phyloP scores from a whole-genome alignment of 2,888 invertebrate genomes.

The Ophion slaviceki region DNA sequence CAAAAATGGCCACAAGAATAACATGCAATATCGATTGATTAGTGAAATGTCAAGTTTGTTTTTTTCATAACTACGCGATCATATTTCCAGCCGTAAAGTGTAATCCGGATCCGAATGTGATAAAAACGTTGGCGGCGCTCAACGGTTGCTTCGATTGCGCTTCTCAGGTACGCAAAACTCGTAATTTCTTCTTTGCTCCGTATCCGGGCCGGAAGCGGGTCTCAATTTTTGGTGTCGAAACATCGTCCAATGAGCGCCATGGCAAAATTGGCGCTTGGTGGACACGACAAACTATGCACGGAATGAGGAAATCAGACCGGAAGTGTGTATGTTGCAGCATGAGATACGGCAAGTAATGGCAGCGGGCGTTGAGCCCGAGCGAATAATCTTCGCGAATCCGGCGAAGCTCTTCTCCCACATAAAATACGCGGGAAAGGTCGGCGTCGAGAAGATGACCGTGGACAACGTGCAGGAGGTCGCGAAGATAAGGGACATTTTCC shows the following conservation, averaged over 20 bases:
- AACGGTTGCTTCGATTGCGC: conserved; percentile 88
- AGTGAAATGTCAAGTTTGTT: neutral
- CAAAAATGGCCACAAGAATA: too few relatives aligned
- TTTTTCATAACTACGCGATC: neutral
- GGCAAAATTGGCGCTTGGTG: neutral
- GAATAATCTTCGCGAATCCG: conserved; percentile 87
- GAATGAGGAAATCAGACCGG: too few relatives aligned
- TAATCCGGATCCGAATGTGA: conserved; percentile 84
- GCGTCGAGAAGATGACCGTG: conserved; percentile 85
- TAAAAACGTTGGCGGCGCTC: conserved; percentile 84
- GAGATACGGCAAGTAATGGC: conserved; percentile 85
- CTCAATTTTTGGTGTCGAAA: too few relatives aligned
- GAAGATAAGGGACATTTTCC: conserved; percentile 85
- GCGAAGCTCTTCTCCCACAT: conserved; percentile 85
- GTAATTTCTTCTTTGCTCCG: too few relatives aligned
- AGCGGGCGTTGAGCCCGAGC: conserved; percentile 83
- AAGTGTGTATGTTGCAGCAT: conserved; percentile 78
- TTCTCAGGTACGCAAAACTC: conserved; percentile 80
- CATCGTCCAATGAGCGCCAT: too few relatives aligned
- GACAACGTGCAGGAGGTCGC: conserved; percentile 86
- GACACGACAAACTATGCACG: too few relatives aligned
- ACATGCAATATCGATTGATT: too few relatives aligned
- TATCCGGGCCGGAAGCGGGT: too few relatives aligned
- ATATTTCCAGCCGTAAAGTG: conserved; percentile 86
- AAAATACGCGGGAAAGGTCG: conserved; percentile 84